Evolutionary conservation across 1,140 invertebrate genomes (phyloP).

Genomic region (Brachionus rubens): DNA sequence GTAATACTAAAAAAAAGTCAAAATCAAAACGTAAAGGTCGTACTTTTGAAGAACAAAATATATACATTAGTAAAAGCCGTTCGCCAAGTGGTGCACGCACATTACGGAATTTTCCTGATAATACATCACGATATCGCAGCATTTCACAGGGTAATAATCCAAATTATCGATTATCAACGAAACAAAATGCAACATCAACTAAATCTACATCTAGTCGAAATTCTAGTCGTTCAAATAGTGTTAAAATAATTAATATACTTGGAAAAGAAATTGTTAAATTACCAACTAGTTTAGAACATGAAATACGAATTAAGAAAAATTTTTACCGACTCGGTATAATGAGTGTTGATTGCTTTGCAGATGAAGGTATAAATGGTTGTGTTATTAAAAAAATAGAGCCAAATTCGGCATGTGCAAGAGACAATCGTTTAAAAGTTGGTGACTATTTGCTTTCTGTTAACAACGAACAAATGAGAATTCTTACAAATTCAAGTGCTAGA

Average conservation of each 20-base stretch:
- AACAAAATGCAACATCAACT: not conserved
- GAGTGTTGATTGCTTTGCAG: slow-evolving; percentile 63
- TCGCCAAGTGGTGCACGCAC: not conserved
- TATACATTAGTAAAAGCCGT: not conserved
- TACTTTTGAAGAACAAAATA: slow-evolving; percentile 4
- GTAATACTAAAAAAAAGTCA: not conserved
- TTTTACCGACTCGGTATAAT: slow-evolving; percentile 65
- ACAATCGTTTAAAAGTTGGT: slow-evolving; percentile 64
- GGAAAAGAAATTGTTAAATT: slow-evolving; percentile 59
- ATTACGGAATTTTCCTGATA: not conserved
- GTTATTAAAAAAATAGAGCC: slow-evolving; percentile 64
- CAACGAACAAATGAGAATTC: slow-evolving; percentile 67
- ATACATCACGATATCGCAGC: not conserved
- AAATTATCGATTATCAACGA: not conserved
- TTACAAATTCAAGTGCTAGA: slow-evolving; percentile 67
- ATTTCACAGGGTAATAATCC: not conserved
- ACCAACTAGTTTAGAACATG: slow-evolving; percentile 65
- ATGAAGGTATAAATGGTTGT: slow-evolving; percentile 68
- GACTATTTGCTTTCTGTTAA: slow-evolving; percentile 65
- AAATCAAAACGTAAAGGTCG: not conserved
- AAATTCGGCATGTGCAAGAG: slow-evolving; percentile 64
- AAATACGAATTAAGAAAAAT: slow-evolving; percentile 66
- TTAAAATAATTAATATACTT: slow-evolving; percentile 31
- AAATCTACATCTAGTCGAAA: slow-evolving; percentile 49
- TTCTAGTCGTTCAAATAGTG: slow-evolving; percentile 50